A percentile compares a stretch with the other conserved stretches of the same genome.
These are phyloP conservation scores for Scrobipalpa atriplicella DNA, from an alignment of 2,888 invertebrate species.

Conservation along the genomic window DNA sequence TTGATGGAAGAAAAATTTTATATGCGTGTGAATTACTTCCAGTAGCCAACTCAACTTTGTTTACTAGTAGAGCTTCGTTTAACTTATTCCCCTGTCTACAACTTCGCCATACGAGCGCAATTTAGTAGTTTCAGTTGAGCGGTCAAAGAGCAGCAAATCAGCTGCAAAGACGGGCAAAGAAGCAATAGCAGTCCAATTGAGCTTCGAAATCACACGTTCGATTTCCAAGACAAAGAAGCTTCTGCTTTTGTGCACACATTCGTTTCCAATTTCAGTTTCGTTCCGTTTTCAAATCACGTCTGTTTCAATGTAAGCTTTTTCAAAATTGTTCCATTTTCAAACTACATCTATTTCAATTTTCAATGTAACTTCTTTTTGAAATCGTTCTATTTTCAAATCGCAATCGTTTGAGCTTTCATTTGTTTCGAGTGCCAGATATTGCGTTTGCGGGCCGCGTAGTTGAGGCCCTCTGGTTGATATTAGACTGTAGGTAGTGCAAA, in stretches of 20 bases:
- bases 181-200: too few relatives aligned
- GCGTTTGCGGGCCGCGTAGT: not conserved
- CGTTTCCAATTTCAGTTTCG: not conserved
- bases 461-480: constrained; percentile 8
- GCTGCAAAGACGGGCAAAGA: too few relatives aligned
- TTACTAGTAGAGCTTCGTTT: too few relatives aligned
- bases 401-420: not conserved
- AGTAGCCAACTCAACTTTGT: too few relatives aligned
- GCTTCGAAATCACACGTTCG: too few relatives aligned
- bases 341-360: too few relatives aligned
- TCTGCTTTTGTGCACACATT: not conserved
- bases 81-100: too few relatives aligned
- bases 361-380: not conserved
- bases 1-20: too few relatives aligned
- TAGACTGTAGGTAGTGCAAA: constrained; percentile 21
- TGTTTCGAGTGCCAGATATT: constrained; percentile 1
- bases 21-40: too few relatives aligned
- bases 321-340: not conserved
- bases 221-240: not conserved
- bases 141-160: too few relatives aligned
- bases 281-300: not conserved
- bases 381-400: not conserved
- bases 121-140: too few relatives aligned
- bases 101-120: too few relatives aligned
- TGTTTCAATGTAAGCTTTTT: not conserved